Conservation (phyloP, 2,888 invertebrate species). For the Coronaproctus castanopsis region DNA sequence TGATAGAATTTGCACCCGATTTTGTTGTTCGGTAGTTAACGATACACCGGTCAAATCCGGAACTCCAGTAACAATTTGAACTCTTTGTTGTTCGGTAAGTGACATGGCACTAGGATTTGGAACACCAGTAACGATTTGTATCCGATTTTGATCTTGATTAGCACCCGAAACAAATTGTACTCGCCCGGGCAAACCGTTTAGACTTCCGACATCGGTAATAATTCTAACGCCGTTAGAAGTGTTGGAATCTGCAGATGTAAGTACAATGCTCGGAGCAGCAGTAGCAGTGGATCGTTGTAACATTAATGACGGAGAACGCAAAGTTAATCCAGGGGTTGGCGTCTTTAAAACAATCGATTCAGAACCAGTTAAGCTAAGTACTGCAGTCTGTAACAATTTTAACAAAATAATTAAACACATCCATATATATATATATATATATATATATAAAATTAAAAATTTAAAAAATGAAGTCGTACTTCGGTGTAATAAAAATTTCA, state of each 20-base stretch:
- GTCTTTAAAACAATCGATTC: slow-evolving; percentile 21
- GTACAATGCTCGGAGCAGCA: slow-evolving; percentile 5
- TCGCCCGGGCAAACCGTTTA: slow-evolving; percentile 9
- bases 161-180: slow-evolving; percentile 17
- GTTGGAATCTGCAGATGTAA: slow-evolving; percentile 6
- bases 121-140: slow-evolving; percentile 17
- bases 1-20: slow-evolving; percentile 18
- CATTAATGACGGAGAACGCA: slow-evolving; percentile 17
- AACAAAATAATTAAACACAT: no score
- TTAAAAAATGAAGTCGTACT: no score
- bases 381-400: slow-evolving; percentile 21
- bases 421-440: no score
- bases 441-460: no score
- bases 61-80: slow-evolving; percentile 16
- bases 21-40: slow-evolving; percentile 15
- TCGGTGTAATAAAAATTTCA: no score
- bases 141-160: slow-evolving; percentile 17
- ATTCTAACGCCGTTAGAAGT: slow-evolving; percentile 19
- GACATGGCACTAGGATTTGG: slow-evolving; percentile 8
- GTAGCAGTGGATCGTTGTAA: slow-evolving; percentile 13
- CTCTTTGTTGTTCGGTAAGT: slow-evolving; percentile 12
- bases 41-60: slow-evolving; percentile 10
- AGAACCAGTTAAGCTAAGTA: slow-evolving; percentile 19
- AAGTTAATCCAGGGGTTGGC: slow-evolving; percentile 11
- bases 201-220: slow-evolving; percentile 20